These are phyloP conservation scores for Eucidaris tribuloides DNA, from an alignment of 35 echinoderm and acorn worm genomes.

Conservation along the genomic window DNA sequence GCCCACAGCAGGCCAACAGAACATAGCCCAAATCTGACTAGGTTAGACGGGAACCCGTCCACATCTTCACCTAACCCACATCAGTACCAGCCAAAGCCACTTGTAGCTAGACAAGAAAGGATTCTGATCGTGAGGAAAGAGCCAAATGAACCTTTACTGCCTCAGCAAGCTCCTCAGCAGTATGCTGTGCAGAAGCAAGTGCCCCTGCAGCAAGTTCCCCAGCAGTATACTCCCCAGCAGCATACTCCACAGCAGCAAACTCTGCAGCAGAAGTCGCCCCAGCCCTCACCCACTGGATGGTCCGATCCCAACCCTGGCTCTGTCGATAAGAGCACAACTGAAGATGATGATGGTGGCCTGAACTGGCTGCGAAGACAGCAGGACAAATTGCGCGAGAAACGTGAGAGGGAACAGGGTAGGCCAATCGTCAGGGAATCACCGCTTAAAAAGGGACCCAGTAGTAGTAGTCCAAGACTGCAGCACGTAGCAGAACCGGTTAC, in stretches of 20 bases:
- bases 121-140: slow-evolving; percentile 27
- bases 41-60: neutral
- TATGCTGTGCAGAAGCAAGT: neutral
- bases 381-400: slow-evolving; percentile 53
- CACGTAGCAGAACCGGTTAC: neutral
- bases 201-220: neutral
- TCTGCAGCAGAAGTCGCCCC: neutral
- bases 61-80: neutral
- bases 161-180: neutral
- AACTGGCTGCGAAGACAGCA: slow-evolving; percentile 51
- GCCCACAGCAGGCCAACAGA: neutral
- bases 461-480: neutral
- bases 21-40: neutral
- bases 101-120: slow-evolving; percentile 43
- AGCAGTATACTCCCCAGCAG: neutral
- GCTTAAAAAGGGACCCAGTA: neutral
- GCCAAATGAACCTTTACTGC: neutral
- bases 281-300: neutral
- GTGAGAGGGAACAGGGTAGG: slow-evolving; percentile 20
- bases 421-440: slow-evolving; percentile 1
- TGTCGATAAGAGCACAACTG: neutral
- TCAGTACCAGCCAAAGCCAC: slow-evolving; percentile 34
- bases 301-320: neutral
- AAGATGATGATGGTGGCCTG: slow-evolving; percentile 26
- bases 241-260: neutral